Evolutionary conservation across 2,113 vertebrate genomes (phyloP), one percentile per base, ranked within the genome.

Genomic region (Aspiorhynchus laticeps): DNA sequence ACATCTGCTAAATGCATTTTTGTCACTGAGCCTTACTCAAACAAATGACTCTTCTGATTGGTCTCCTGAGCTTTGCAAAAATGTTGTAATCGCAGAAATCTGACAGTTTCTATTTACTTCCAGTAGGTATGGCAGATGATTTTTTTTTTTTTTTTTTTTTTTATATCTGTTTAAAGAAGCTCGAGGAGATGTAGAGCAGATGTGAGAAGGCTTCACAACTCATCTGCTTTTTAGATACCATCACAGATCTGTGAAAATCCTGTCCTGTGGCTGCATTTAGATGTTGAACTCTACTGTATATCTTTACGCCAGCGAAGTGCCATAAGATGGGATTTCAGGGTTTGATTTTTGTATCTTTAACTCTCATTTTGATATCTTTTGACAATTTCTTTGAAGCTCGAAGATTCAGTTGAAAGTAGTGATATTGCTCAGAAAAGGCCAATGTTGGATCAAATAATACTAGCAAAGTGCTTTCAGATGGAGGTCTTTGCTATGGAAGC

Each of bases 31-130:
- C 36, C 28, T 43, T 81, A 43, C 56, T 65, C 38, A 46, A 43
- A 82, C 7, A 82, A 67, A 82, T 46, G 0, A 24, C 88, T 92
- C 36, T 53, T 89, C 36, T 33, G 81, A 89, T 91, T 53, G 56
- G 41, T 88, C 91, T 88, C 90, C 43, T 74, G 86, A 88, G 90
- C 21, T 33, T 33, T 28, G 36, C 36, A 83, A 63, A 90, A 75
- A 87, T 65, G 33, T 56, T 74, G 79, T 81, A 84, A 69, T 87
- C 63, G 83, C 84, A 82, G 67, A 65, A 71, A 12, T 43, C 61
- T 87, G 90, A 91, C 88, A 88, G 81, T 74, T 85, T 53, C 79
- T 78, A 78, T 84, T 89, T 46, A 85, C 87, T 38, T 33, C 48
- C 5, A 21, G 28, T 41, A 75, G 9, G n/a, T 41, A 41, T 26